These are phyloP conservation scores for Acromyrmex echinatior DNA, from an alignment of 1,140 invertebrate genomes.

Conservation along the genomic window DNA sequence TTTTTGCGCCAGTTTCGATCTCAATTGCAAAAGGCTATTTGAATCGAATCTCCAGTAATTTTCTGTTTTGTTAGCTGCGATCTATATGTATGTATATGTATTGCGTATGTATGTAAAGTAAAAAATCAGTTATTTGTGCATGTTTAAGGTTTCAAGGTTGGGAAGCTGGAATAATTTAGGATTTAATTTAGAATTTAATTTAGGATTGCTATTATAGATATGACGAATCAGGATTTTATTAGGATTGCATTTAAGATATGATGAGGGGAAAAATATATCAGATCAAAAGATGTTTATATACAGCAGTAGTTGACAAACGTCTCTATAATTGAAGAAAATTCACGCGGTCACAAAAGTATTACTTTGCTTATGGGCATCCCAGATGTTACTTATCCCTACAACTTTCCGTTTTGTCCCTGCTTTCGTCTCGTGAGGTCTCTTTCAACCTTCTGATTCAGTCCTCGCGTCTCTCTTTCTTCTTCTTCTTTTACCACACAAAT, in stretches of 20 bases:
- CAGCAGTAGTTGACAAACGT: conserved; percentile 14
- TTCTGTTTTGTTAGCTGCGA: not conserved
- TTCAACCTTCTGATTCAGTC: not conserved
- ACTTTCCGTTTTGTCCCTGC: not conserved
- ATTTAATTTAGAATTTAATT: not conserved
- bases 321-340: conserved; percentile 70
- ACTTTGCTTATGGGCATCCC: conserved; percentile 62
- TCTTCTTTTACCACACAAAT: not conserved
- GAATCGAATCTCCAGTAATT: not conserved
- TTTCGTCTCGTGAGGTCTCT: not conserved
- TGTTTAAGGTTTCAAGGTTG: not conserved
- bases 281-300: too few species aligned
- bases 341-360: conserved; percentile 20
- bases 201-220: not conserved
- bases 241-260: not conserved
- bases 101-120: not conserved
- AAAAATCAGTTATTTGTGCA: not conserved
- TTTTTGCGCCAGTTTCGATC: not conserved
- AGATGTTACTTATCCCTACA: conserved; percentile 42
- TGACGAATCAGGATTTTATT: not conserved
- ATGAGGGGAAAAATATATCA: not conserved
- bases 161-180: not conserved
- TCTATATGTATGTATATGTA: not conserved
- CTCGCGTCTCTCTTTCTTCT: not conserved
- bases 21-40: not conserved